Percentiles rank a stretch among this genome's conserved stretches.
Evolutionary conservation across 2,888 invertebrate species (phyloP).

Genomic region (Psylliodes chrysocephalus): DNA sequence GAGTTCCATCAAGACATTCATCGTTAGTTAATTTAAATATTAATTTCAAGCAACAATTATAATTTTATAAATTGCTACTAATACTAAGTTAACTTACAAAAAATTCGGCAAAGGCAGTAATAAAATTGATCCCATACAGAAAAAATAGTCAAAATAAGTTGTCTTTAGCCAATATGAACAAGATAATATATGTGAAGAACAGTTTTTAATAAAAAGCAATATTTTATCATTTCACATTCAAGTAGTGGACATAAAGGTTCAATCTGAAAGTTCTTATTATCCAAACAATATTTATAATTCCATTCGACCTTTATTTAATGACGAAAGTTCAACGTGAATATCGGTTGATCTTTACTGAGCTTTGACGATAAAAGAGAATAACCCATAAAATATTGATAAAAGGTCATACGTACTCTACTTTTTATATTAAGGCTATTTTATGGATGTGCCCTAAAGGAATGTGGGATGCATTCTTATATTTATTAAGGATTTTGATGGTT

Average conservation of each 20-base stretch:
- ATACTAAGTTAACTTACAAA: too few species aligned
- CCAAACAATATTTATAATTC: conserved; percentile 13
- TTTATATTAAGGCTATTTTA: conserved; percentile 26
- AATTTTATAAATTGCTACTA: too few species aligned
- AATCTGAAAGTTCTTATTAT: conserved; percentile 1
- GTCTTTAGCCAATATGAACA: too few species aligned
- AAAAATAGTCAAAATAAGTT: too few species aligned
- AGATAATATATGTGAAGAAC: too few species aligned
- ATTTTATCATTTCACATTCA: not conserved
- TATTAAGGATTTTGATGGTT: conserved; percentile 21
- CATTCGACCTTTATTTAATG: conserved; percentile 21
- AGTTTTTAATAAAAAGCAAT: not conserved
- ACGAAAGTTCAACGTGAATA: conserved; percentile 23
- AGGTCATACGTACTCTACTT: conserved; percentile 23
- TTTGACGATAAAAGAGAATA: conserved; percentile 26
- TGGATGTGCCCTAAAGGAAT: conserved; percentile 18
- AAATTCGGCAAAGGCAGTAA: too few species aligned
- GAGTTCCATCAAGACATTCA: too few species aligned
- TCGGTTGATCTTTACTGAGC: conserved; percentile 21
- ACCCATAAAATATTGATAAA: conserved; percentile 30
- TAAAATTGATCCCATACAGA: too few species aligned
- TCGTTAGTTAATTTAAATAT: too few species aligned
- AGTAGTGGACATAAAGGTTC: not conserved
- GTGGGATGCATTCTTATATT: conserved; percentile 14
- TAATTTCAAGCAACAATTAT: too few species aligned